Conservation (phyloP, 92 coral and sea anemone genomes). For the Zoanthus sansibaricus region DNA sequence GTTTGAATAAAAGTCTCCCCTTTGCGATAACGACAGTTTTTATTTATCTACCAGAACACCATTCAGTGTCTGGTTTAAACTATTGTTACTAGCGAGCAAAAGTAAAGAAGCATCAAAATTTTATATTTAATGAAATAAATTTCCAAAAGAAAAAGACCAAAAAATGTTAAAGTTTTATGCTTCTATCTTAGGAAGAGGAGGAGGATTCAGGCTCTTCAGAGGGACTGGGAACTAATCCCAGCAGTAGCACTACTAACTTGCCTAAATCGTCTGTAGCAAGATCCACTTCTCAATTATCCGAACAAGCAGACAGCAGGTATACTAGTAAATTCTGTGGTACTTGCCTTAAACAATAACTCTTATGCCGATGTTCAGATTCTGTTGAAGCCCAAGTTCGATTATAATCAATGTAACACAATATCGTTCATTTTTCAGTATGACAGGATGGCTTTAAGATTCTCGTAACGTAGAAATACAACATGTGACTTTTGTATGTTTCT, state of each 20-base stretch:
- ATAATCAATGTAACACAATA: too few species aligned
- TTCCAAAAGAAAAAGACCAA: not conserved
- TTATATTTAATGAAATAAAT: not conserved
- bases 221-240: conserved; percentile 19
- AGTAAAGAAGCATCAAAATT: not conserved
- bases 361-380: too few species aligned
- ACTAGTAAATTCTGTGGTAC: not conserved
- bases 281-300: not conserved
- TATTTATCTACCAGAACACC: too few species aligned
- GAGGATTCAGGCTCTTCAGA: conserved; percentile 43
- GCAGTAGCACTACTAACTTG: not conserved
- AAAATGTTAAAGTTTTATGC: not conserved
- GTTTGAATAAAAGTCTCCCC: too few species aligned
- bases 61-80: too few species aligned
- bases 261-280: not conserved
- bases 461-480: too few species aligned
- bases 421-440: too few species aligned
- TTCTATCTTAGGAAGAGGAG: conserved; percentile 23
- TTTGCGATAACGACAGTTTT: too few species aligned
- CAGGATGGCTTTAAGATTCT: too few species aligned
- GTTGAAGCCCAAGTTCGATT: too few species aligned
- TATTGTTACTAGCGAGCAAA: too few species aligned
- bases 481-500: too few species aligned
- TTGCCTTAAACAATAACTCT: not conserved
- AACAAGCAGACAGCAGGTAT: conserved; percentile 26